These are phyloP conservation scores for Equus przewalskii DNA, from an alignment of 2,113 vertebrate species.

Conservation along the genomic window DNA sequence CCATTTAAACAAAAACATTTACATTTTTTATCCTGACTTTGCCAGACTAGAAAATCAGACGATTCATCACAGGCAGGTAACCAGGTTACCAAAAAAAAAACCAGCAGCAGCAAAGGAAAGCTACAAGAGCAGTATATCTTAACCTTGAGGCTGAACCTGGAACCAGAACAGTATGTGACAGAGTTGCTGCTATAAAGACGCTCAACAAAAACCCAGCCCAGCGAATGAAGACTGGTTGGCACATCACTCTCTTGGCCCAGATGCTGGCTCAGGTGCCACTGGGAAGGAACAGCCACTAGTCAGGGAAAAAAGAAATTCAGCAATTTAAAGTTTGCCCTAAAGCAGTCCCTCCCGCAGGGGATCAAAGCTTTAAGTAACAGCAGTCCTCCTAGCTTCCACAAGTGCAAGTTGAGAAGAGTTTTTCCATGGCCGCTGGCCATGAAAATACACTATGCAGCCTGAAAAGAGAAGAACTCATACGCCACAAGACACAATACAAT, in stretches of 20 bases:
- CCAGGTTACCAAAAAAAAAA: background rate
- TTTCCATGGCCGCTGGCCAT: background rate
- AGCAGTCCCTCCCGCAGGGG: background rate
- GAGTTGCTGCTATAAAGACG: background rate
- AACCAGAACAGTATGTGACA: background rate
- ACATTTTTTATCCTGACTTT: slow-evolving; percentile 63
- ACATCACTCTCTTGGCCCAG: background rate
- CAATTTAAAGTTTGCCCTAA: background rate
- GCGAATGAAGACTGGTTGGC: background rate
- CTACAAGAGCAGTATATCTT: background rate
- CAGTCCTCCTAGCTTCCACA: background rate
- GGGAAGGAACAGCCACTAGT: background rate
- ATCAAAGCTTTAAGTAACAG: background rate
- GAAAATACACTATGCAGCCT: background rate
- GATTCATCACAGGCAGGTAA: slow-evolving; percentile 57
- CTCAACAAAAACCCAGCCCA: background rate
- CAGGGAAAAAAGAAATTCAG: background rate
- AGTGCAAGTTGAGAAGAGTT: background rate
- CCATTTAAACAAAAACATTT: slow-evolving; percentile 32
- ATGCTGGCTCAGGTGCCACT: background rate
- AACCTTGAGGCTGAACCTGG: background rate
- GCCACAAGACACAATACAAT: background rate
- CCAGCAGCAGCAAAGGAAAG: background rate
- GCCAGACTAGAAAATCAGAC: slow-evolving; percentile 49
- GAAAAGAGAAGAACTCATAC: background rate